These are phyloP conservation scores for Ochotona curzoniae DNA, from an alignment of 2,113 vertebrate genomes.

Conservation along the genomic window DNA sequence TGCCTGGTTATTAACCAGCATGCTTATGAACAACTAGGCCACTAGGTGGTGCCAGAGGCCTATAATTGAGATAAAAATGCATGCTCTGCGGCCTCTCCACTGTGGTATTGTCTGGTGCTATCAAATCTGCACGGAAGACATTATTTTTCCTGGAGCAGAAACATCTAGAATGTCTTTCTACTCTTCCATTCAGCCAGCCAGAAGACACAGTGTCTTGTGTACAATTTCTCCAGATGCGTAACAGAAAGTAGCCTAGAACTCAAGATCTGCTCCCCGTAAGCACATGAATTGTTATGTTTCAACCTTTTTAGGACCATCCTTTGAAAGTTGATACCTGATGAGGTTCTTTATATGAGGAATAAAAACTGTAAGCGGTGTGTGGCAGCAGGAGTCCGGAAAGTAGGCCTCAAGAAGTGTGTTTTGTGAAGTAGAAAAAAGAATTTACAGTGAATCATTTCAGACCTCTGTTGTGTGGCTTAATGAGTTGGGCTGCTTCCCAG, in stretches of 20 bases:
- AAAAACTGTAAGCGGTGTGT: not conserved
- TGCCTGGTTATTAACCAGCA: not conserved
- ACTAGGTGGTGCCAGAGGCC: conserved; percentile 69
- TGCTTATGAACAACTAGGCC: conserved; percentile 26
- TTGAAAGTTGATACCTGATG: conserved; percentile 30
- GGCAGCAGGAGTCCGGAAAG: not conserved
- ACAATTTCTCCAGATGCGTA: not conserved
- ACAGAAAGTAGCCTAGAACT: not conserved
- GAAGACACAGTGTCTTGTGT: not conserved
- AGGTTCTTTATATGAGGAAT: conserved; percentile 14
- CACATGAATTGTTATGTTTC: not conserved
- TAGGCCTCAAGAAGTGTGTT: conserved; percentile 17
- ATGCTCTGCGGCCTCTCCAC: not conserved
- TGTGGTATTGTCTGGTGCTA: not conserved
- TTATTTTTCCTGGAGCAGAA: conserved; percentile 30
- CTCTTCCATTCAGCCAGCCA: not conserved
- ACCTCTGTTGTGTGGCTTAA: too few relatives aligned
- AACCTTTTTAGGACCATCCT: not conserved
- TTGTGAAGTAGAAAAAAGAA: conserved; percentile 15
- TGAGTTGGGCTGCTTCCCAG: too few relatives aligned
- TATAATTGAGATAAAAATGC: not conserved
- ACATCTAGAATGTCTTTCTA: not conserved
- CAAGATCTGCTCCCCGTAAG: not conserved
- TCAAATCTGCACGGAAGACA: not conserved
- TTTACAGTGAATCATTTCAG: conserved; percentile 55